Base-by-base conservation (phyloP, 2,888 invertebrate genomes). In the Microctonus aethiopoides region DNA sequence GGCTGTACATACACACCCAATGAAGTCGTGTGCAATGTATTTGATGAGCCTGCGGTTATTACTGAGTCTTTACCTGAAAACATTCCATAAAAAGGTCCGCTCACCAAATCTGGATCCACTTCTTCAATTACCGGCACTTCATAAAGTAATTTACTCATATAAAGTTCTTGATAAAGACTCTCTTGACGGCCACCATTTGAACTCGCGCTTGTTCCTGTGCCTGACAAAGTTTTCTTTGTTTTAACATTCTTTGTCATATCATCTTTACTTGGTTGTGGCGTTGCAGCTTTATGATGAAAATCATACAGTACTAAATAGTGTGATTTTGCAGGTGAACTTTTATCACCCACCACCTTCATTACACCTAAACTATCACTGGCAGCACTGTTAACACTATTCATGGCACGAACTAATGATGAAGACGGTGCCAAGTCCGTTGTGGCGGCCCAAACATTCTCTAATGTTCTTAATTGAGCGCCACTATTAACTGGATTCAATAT, bases 371-470 rank as follows among this genome's bases (percentile, higher is more conserved):
- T 82, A 75, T 86, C 84, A 78, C 85, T 86, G 64, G 85, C 80
- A 51, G 85, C 93, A 85, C 92, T 91, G 81, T 93, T 93, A 70
- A 93, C 91, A 81, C 92, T 92, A 83, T 95, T 94, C 90, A 94
- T 92, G 13, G 93, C 92, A 77, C 93, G 91, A 9, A 94, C 92
- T 68, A 90, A 80, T 13, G 86, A 85, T 4, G 85, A 85, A 3
- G 86, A 84, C 16, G 83, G 81, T 1, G 84, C 84, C 46, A 86
- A 68, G 70, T 86, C 84, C 7, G 84, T 80, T 9, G 84, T 80
- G 1, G 84, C 75, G 9, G 85, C 82, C 86, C 86, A 86, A 16
- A 86, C 86, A 64, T 85, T 85, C 70, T 85, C 86, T 57, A 86
- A 76, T 52, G 82, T 84, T 67, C 84, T 76, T 67, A 85, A 70